Conservation (phyloP, 2,888 invertebrate genomes). For the Rhogogaster chlorosoma region DNA sequence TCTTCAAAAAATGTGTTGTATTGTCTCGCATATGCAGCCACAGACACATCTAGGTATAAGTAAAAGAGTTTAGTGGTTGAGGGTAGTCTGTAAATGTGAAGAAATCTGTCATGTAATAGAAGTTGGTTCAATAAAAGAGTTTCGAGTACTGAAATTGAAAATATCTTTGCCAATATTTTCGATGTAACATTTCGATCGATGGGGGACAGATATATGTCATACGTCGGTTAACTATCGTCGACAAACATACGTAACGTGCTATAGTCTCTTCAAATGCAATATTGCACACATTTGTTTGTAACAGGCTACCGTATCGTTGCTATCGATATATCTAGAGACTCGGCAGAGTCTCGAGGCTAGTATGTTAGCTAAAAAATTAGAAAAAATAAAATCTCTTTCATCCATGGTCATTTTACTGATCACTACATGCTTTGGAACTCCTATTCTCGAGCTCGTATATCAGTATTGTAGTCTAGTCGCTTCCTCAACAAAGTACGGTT, state of each 20-base stretch:
- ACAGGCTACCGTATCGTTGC: not conserved
- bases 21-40: not conserved
- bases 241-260: not conserved
- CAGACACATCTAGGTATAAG: not conserved
- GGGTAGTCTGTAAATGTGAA: not conserved
- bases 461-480: not conserved
- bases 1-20: not conserved
- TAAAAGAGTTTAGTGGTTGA: not conserved
- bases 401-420: too few relatives aligned
- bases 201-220: not conserved
- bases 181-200: not conserved
- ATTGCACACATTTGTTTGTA: not conserved
- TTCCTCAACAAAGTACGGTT: not conserved
- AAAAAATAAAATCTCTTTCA: too few relatives aligned
- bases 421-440: not conserved
- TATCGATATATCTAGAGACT: too few relatives aligned
- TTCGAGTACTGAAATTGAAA: not conserved
- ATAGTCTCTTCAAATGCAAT: not conserved
- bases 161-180: not conserved
- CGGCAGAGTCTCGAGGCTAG: too few relatives aligned
- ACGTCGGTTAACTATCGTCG: not conserved
- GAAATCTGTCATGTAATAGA: not conserved
- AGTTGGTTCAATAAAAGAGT: not conserved
- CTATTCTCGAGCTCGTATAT: not conserved
- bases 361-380: too few relatives aligned